phyloP scores from a whole-genome alignment of 2,888 invertebrate species.

The Trissolcus brochymenae region DNA sequence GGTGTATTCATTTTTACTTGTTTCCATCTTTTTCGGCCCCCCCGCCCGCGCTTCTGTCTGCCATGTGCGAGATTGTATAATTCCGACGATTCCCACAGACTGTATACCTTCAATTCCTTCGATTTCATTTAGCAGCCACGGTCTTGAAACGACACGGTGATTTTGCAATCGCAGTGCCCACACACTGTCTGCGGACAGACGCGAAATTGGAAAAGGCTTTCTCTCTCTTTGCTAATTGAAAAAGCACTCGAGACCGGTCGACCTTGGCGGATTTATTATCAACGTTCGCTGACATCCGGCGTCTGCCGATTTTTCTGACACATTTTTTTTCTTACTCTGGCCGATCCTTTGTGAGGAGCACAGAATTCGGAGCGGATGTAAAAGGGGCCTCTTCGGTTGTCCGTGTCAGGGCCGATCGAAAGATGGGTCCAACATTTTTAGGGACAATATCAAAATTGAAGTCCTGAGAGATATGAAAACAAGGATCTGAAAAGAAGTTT shows the following conservation, averaged over 20 bases:
- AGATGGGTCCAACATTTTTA: too few relatives aligned
- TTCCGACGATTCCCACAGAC: slow-evolving; percentile 23
- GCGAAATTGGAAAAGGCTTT: slow-evolving; percentile 29
- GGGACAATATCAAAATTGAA: too few relatives aligned
- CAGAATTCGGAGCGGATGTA: too few relatives aligned
- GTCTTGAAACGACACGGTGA: too few relatives aligned
- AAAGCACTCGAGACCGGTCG: slow-evolving; percentile 39
- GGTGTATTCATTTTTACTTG: too few relatives aligned
- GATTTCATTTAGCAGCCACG: too few relatives aligned
- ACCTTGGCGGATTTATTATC: slow-evolving; percentile 58
- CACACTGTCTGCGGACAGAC: not conserved
- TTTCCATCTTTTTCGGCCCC: too few relatives aligned
- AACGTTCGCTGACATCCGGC: slow-evolving; percentile 58
- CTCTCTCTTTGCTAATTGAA: slow-evolving; percentile 35
- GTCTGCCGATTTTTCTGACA: slow-evolving; percentile 16
- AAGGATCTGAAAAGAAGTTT: slow-evolving; percentile 34
- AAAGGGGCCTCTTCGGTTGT: too few relatives aligned
- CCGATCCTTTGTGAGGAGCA: too few relatives aligned
- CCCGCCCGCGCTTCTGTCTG: slow-evolving; percentile 62
- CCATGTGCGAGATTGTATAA: slow-evolving; percentile 61
- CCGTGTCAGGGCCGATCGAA: too few relatives aligned
- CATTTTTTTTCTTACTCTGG: too few relatives aligned
- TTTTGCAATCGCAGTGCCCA: not conserved
- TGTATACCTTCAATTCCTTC: too few relatives aligned
- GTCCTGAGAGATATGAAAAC: not conserved